Evolutionary conservation across 1,140 invertebrate species (phyloP), one percentile per base, ranked within the genome.

Genomic region (Trichonephila clavata): DNA sequence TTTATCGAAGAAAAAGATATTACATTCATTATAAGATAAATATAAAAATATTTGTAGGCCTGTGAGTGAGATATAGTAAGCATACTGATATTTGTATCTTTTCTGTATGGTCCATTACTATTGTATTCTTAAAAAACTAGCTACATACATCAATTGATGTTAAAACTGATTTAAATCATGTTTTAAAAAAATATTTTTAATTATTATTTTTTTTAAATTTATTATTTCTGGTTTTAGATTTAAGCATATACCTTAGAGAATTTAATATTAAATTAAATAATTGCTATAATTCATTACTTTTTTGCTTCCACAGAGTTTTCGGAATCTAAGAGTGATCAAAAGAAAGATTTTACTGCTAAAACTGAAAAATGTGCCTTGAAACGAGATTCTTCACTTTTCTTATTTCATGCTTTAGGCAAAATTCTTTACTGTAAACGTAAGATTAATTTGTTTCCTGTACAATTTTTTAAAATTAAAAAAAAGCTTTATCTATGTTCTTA

Each of bases 321-420:
- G 59, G 71, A 89, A 59, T n/a, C 87, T 32, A 68, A 89, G 43
- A 16, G 21, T 14, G 50, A n/a, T 7, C 32, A 89, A 57, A 77
- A 91, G 60, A 91, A 91, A 61, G 71, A 50, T 39, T 1, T 8
- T 71, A 20, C 32, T 71, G 7, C 60, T 20, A 71, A 57, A 27
- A 10, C 68, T 20, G 27, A 60, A 59, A 32, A 81, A 7, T 61
- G 59, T 63, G 24, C 27, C 60, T 43, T 20, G 2, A 71, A 81
- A 63, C 18, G 88, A 57, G 93, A 93, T 60, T 61, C 86, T 27
- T 90, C 93, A 43, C 59, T 93, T 8, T 93, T 93, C n/a, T 90
- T 93, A 32, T 93, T 93, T 86, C 93, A 93, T 88, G 84, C 93
- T 20, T 90, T 93, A 90, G 93, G 93, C 0, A 93, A 93, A 89